phyloP scores from a whole-genome alignment of 2,797 vertebrate genomes.

The Urosaurus nigricauda region DNA sequence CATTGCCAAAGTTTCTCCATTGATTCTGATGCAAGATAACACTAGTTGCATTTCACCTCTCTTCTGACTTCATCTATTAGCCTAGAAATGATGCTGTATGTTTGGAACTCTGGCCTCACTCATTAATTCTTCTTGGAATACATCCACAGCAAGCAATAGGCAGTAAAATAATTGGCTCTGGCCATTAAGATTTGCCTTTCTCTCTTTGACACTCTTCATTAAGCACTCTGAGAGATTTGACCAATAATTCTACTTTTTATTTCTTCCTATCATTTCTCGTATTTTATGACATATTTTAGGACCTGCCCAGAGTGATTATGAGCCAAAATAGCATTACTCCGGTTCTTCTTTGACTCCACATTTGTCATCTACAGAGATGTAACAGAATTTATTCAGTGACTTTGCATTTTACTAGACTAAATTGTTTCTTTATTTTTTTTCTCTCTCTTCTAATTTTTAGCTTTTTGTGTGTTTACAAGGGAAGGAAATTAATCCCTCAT shows the following conservation, averaged over 20 bases:
- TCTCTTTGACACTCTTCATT: background rate
- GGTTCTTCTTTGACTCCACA: background rate
- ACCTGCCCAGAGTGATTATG: background rate
- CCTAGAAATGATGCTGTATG: background rate
- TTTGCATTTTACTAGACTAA: background rate
- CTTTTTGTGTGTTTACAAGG: background rate
- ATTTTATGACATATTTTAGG: background rate
- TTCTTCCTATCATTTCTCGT: background rate
- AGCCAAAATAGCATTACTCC: background rate
- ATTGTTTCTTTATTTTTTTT: background rate
- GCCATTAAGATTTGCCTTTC: background rate
- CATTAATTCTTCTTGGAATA: background rate
- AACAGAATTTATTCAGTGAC: background rate
- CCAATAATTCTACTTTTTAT: background rate
- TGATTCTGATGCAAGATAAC: background rate
- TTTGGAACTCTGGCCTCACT: background rate
- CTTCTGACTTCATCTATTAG: background rate
- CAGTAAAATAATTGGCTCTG: background rate
- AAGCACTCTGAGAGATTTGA: background rate
- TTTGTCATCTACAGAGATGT: background rate
- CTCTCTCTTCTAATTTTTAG: background rate
- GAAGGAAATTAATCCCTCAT: background rate
- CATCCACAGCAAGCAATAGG: background rate
- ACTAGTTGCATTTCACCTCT: background rate
- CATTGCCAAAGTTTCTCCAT: conserved; percentile 1